phyloP scores from a whole-genome alignment of 2,888 invertebrate genomes.

The Sinelater perroti region DNA sequence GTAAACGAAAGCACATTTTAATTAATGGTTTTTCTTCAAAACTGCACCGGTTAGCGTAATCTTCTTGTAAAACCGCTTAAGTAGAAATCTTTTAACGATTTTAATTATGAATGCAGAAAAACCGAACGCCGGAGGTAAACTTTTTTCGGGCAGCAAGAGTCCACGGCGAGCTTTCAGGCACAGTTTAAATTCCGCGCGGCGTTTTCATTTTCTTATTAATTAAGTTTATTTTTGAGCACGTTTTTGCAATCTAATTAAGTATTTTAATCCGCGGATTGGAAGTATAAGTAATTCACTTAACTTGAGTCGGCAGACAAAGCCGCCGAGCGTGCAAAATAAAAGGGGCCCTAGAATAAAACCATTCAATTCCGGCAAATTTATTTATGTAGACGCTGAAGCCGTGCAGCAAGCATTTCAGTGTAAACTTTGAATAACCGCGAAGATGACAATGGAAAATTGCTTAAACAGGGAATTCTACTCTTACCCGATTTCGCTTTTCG shows the following conservation, averaged over 20 bases:
- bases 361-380: constrained; percentile 4
- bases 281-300: too few species aligned
- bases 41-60: neutral
- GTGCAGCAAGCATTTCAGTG: neutral
- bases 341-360: neutral
- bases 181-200: too few species aligned
- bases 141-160: too few species aligned
- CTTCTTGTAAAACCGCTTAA: neutral
- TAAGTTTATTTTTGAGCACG: too few species aligned
- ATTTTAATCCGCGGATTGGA: too few species aligned
- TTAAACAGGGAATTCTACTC: constrained; percentile 12
- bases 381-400: neutral
- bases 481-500: constrained; percentile 4
- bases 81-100: neutral
- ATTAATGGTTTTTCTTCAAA: neutral
- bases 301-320: too few species aligned
- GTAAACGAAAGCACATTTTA: too few species aligned
- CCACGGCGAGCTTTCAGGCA: too few species aligned
- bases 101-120: neutral
- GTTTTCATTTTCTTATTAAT: too few species aligned
- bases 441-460: constrained; percentile 10
- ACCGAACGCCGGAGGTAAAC: too few species aligned
- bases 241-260: too few species aligned
- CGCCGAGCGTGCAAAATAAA: too few species aligned
- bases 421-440: constrained; percentile 10